Evolutionary conservation across 2,888 invertebrate genomes (phyloP).

Genomic region (Trachelus tabidus): DNA sequence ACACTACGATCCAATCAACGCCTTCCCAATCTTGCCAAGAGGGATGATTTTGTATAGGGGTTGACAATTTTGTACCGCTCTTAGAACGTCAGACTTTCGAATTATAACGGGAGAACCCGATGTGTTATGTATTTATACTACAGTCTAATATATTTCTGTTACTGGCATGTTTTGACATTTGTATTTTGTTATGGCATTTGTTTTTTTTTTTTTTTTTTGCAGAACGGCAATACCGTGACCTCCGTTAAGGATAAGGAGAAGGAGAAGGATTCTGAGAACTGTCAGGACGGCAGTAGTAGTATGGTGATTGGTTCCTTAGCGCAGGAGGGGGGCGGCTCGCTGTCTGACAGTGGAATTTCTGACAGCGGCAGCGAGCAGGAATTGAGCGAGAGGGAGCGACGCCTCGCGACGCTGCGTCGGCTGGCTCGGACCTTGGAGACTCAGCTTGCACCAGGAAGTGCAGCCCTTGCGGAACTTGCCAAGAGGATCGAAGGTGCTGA

Average conservation of each 20-base stretch:
- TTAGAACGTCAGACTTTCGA: too few species aligned
- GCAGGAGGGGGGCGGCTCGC: slow-evolving; percentile 73
- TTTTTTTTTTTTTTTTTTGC: slow-evolving; percentile 29
- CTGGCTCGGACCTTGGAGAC: slow-evolving; percentile 76
- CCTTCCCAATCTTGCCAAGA: slow-evolving; percentile 1
- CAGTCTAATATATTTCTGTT: too few species aligned
- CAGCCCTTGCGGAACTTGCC: slow-evolving; percentile 74
- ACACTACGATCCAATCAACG: slow-evolving; percentile 21
- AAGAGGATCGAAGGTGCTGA: slow-evolving; percentile 80
- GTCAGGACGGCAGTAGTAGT: slow-evolving; percentile 32
- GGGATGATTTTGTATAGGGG: too few species aligned
- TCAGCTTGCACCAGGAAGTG: slow-evolving; percentile 76
- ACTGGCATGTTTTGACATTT: too few species aligned
- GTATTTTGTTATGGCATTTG: not conserved
- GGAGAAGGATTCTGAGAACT: slow-evolving; percentile 18
- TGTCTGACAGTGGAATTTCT: slow-evolving; percentile 83
- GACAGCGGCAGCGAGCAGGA: slow-evolving; percentile 80
- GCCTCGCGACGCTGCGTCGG: slow-evolving; percentile 75
- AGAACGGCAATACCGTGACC: slow-evolving; percentile 38
- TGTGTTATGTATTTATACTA: too few species aligned
- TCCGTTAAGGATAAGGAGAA: slow-evolving; percentile 16
- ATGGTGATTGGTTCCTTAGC: slow-evolving; percentile 42
- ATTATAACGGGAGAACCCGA: too few species aligned
- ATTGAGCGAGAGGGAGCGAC: slow-evolving; percentile 74
- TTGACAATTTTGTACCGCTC: too few species aligned